Evolutionary conservation across 2,797 vertebrate genomes (phyloP).

Genomic region (Diceros bicornis): DNA sequence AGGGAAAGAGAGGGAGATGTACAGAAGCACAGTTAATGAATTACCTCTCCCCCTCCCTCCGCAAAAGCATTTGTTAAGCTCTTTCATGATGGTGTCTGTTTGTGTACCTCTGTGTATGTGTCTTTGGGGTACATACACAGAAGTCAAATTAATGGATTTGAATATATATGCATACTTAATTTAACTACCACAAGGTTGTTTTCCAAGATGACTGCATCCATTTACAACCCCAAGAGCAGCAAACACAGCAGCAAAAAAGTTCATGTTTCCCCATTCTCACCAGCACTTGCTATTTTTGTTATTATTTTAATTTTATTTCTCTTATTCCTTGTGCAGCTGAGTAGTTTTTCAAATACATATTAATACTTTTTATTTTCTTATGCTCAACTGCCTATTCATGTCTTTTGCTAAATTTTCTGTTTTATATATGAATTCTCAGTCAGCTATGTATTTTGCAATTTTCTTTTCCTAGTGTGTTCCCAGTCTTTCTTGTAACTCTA

Average conservation of each 20-base stretch:
- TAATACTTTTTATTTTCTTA: conserved; percentile 9
- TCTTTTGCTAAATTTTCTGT: background rate
- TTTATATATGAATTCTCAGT: background rate
- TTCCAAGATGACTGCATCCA: background rate
- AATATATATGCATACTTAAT: background rate
- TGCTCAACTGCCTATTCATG: background rate
- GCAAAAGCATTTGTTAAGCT: background rate
- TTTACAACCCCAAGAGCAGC: background rate
- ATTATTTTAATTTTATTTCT: conserved; percentile 41
- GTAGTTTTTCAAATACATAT: background rate
- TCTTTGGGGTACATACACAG: background rate
- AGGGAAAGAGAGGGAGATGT: background rate
- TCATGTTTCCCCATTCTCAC: background rate
- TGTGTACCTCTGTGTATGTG: background rate
- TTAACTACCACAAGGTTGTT: background rate
- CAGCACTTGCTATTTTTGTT: background rate
- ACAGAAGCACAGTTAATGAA: background rate
- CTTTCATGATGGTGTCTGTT: background rate
- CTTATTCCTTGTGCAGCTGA: background rate
- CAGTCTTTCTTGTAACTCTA: background rate
- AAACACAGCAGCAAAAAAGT: background rate
- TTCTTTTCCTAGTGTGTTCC: background rate
- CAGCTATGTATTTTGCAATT: background rate
- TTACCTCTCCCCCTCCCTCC: background rate
- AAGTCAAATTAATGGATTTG: conserved; percentile 3